These are phyloP conservation scores for Semaprochilodus insignis DNA, from an alignment of 2,797 vertebrate genomes.

Conservation along the genomic window DNA sequence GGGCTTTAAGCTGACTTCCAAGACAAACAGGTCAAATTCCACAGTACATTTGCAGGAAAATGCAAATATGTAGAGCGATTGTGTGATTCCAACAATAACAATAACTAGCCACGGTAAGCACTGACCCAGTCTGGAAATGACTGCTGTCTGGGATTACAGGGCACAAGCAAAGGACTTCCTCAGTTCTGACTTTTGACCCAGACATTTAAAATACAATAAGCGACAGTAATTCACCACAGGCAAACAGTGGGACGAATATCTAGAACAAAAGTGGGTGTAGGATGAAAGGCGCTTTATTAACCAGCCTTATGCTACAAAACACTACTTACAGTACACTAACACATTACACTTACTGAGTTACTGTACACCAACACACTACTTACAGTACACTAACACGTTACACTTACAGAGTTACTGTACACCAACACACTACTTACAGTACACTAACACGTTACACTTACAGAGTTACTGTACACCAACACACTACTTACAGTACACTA, in stretches of 20 bases:
- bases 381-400: too few relatives aligned
- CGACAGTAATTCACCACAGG: neutral
- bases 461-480: too few relatives aligned
- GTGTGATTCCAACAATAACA: neutral
- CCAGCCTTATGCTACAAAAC: too few relatives aligned
- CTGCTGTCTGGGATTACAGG: slow-evolving; percentile 17
- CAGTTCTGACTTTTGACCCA: slow-evolving; percentile 27
- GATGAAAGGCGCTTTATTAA: neutral
- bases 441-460: too few relatives aligned
- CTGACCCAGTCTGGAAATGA: slow-evolving; percentile 8
- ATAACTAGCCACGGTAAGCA: neutral
- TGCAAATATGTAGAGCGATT: neutral
- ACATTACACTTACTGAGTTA: too few relatives aligned
- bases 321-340: too few relatives aligned
- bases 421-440: too few relatives aligned
- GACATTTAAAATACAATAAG: slow-evolving; percentile 14
- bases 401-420: too few relatives aligned
- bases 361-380: too few relatives aligned
- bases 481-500: too few relatives aligned
- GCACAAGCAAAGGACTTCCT: neutral
- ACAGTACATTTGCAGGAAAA: neutral
- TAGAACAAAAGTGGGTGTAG: neutral
- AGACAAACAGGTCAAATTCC: neutral
- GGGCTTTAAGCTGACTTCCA: slow-evolving; percentile 1
- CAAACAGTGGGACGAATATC: neutral